Evolutionary conservation across 2,113 vertebrate species (phyloP).

Genomic region (Choloepus hoffmanni): DNA sequence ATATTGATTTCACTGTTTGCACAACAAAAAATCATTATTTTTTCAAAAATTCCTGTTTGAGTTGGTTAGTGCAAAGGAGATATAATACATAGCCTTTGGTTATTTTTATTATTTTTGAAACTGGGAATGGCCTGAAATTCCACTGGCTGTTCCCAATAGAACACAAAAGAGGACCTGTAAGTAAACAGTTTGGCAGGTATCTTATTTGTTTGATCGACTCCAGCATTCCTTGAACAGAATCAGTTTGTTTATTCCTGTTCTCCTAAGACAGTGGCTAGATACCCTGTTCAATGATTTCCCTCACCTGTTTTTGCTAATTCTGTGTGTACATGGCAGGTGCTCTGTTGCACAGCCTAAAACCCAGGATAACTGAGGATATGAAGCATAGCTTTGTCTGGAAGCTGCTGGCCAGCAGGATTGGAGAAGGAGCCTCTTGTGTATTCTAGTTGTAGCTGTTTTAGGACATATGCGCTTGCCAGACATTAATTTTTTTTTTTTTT

Average conservation of each 20-base stretch:
- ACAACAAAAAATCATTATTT: not conserved
- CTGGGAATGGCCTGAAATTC: not conserved
- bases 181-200: not conserved
- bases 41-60: not conserved
- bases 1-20: not conserved
- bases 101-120: not conserved
- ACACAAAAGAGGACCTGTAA: not conserved
- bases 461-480: conserved; percentile 27
- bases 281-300: not conserved
- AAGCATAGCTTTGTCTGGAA: not conserved
- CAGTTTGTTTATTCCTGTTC: conserved; percentile 49
- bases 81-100: not conserved
- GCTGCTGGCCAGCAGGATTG: not conserved
- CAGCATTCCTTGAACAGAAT: not conserved
- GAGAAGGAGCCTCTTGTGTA: not conserved
- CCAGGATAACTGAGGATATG: not conserved
- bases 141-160: not conserved
- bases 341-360: not conserved
- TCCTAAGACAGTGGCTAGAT: conserved; percentile 18
- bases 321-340: not conserved
- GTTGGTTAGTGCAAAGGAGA: not conserved
- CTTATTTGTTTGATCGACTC: conserved; percentile 46
- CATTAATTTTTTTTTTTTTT: conserved; percentile 56
- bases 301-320: not conserved
- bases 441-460: conserved; percentile 21